These are phyloP conservation scores for Lutjanus campechanus DNA, from an alignment of 2,797 vertebrate genomes.

Conservation along the genomic window DNA sequence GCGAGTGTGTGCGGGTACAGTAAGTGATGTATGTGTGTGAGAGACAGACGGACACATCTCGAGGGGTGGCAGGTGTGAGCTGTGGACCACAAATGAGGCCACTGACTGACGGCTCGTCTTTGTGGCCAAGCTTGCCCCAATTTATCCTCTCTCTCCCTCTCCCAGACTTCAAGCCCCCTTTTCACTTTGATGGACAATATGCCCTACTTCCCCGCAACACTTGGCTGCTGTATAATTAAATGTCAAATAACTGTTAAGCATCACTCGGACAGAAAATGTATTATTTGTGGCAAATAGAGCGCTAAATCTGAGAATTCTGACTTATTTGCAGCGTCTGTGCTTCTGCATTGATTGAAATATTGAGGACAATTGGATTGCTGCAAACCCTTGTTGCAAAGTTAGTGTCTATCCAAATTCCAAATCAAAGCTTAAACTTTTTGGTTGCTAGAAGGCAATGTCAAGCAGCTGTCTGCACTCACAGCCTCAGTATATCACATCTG, in stretches of 20 bases:
- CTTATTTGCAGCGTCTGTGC: conserved; percentile 40
- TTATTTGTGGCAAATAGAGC: conserved; percentile 69
- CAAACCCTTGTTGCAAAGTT: conserved; percentile 33
- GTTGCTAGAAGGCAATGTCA: conserved; percentile 23
- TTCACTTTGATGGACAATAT: conserved; percentile 74
- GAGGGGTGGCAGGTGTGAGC: conserved; percentile 65
- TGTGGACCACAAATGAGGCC: conserved; percentile 74
- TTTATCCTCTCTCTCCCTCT: conserved; percentile 62
- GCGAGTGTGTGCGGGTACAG: neutral
- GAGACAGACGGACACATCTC: conserved; percentile 15
- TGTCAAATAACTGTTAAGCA: conserved; percentile 65
- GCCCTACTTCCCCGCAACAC: conserved; percentile 64
- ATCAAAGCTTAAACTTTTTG: conserved; percentile 42
- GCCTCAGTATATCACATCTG: conserved; percentile 5
- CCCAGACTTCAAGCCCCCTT: conserved; percentile 45
- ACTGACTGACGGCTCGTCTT: conserved; percentile 74
- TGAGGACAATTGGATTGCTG: conserved; percentile 43
- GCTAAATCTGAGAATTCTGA: conserved; percentile 28
- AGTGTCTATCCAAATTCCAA: conserved; percentile 19
- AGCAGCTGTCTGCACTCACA: neutral
- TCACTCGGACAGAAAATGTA: conserved; percentile 47
- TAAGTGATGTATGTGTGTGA: neutral
- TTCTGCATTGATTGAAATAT: conserved; percentile 57
- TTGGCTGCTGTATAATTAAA: conserved; percentile 70
- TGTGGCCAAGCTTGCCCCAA: conserved; percentile 66